Conservation (phyloP, 2,113 vertebrate species). For the Indri indri region DNA sequence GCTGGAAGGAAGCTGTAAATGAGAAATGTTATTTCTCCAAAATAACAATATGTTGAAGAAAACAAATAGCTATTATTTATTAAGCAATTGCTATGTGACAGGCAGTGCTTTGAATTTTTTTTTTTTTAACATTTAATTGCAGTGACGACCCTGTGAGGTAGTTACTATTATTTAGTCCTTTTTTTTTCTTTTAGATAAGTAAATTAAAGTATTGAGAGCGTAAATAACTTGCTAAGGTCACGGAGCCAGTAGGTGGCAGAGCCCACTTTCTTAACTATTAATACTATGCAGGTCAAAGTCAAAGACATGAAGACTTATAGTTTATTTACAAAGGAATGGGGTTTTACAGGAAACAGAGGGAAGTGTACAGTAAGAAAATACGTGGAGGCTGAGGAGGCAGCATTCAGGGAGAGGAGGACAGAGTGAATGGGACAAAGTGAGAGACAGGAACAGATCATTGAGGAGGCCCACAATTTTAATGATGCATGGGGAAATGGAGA, state of each 20-base stretch:
- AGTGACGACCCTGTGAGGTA: neutral
- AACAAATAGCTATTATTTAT: neutral
- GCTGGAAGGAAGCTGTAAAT: neutral
- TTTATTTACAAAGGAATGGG: neutral
- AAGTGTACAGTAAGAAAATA: neutral
- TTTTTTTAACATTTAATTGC: neutral
- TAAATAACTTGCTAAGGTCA: neutral
- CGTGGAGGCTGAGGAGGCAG: neutral
- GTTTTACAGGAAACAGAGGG: neutral
- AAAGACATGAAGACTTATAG: neutral
- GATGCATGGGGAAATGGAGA: neutral
- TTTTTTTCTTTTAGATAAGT: neutral
- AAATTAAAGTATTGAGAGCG: neutral
- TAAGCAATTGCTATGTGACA: neutral
- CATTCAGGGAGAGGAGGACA: neutral
- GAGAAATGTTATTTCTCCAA: neutral
- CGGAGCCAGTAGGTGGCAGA: neutral
- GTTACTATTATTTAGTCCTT: neutral
- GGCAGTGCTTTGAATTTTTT: neutral
- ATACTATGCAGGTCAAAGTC: neutral
- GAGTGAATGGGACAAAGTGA: neutral
- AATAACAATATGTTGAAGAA: neutral
- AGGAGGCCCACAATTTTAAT: neutral
- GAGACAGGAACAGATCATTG: neutral
- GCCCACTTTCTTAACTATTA: neutral